These are phyloP conservation scores for Hemistola chrysoprasaria DNA, from an alignment of 2,888 invertebrate genomes.

Conservation along the genomic window DNA sequence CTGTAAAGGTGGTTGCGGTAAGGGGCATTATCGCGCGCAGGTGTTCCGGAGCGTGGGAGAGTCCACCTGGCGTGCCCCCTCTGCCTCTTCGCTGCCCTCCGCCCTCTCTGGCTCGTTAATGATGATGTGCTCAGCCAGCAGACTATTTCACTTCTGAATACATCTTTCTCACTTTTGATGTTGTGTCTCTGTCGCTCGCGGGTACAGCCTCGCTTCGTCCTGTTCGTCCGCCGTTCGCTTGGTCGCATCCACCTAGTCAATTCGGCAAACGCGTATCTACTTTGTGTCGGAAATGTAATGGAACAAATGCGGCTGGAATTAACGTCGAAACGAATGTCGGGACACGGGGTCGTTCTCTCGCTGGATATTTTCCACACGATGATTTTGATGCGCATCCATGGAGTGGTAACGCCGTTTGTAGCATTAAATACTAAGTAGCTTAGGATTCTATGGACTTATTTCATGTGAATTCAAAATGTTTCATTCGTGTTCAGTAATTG, in stretches of 20 bases:
- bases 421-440: slow-evolving; percentile 37
- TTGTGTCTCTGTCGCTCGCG: slow-evolving; percentile 58
- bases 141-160: slow-evolving; percentile 88
- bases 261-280: slow-evolving; percentile 81
- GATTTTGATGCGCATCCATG: slow-evolving; percentile 74
- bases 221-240: slow-evolving; percentile 64
- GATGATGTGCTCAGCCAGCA: slow-evolving; percentile 90
- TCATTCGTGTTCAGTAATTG: slow-evolving; percentile 24
- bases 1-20: slow-evolving; percentile 56
- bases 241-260: slow-evolving; percentile 81
- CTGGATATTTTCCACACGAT: slow-evolving; percentile 79
- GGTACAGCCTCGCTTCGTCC: slow-evolving; percentile 52
- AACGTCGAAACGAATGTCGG: slow-evolving; percentile 80
- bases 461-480: slow-evolving; percentile 12
- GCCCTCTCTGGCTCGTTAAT: slow-evolving; percentile 87
- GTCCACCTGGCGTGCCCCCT: slow-evolving; percentile 83
- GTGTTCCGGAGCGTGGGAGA: slow-evolving; percentile 77
- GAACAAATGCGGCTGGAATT: slow-evolving; percentile 82
- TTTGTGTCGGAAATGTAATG: slow-evolving; percentile 83
- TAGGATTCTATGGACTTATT: too few species aligned
- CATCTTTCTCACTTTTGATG: slow-evolving; percentile 83
- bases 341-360: slow-evolving; percentile 73
- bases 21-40: slow-evolving; percentile 73
- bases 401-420: slow-evolving; percentile 62
- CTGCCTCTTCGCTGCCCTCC: slow-evolving; percentile 82